These are phyloP conservation scores for Formica exsecta DNA, from an alignment of 1,140 invertebrate species.

Conservation along the genomic window DNA sequence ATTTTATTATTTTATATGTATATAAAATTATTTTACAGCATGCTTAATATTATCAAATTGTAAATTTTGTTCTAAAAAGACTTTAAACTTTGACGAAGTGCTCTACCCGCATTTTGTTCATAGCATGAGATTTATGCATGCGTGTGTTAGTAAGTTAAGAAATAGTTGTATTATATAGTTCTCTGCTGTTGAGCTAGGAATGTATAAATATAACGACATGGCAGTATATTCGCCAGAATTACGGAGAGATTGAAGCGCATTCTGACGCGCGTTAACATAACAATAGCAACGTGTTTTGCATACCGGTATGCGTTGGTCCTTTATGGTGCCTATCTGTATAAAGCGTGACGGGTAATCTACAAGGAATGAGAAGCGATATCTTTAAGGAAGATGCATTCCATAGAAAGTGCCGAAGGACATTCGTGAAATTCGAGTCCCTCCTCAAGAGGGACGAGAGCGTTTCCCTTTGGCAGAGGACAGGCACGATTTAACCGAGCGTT, in stretches of 20 bases:
- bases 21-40: too few relatives aligned
- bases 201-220: slow-evolving; percentile 25
- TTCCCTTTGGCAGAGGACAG: not conserved
- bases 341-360: not conserved
- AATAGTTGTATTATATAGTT: slow-evolving; percentile 13
- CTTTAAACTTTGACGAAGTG: too few relatives aligned
- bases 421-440: slow-evolving; percentile 23
- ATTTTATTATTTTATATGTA: too few relatives aligned
- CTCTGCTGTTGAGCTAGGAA: not conserved
- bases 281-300: slow-evolving; percentile 8
- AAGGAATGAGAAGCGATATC: not conserved
- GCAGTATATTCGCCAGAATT: not conserved
- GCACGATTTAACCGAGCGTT: slow-evolving; percentile 34
- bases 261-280: slow-evolving; percentile 3
- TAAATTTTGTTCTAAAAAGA: too few relatives aligned
- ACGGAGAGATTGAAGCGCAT: slow-evolving; percentile 12
- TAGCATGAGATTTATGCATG: not conserved
- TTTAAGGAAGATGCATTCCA: slow-evolving; percentile 3
- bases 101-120: not conserved
- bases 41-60: too few relatives aligned
- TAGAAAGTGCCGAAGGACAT: not conserved
- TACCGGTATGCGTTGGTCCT: not conserved
- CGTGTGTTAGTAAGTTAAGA: not conserved
- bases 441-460: not conserved
- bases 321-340: not conserved